A percentile compares a stretch with the other conserved stretches of the same genome.
phyloP scores from a whole-genome alignment of 2,113 vertebrate genomes.

The Thamnophis sirtalis region DNA sequence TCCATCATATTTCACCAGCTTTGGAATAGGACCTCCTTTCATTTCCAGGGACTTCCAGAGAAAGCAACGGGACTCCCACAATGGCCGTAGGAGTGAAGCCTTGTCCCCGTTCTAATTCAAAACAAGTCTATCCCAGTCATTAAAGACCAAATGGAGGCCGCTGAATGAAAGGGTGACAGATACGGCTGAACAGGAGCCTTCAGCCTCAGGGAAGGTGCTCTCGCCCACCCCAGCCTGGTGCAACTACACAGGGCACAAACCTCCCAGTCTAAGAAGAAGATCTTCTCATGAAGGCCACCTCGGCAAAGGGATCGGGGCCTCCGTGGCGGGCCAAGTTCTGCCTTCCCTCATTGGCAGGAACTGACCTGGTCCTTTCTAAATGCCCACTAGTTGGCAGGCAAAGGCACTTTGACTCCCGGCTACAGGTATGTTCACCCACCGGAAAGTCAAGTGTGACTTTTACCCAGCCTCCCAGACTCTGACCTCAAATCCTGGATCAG shows the following conservation, averaged over 20 bases:
- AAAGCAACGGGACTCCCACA: not conserved
- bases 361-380: not conserved
- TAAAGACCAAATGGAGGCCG: not conserved
- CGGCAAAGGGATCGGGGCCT: not conserved
- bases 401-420: not conserved
- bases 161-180: not conserved
- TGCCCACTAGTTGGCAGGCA: not conserved
- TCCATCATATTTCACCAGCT: too few relatives aligned
- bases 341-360: not conserved
- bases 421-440: not conserved
- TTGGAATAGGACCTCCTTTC: too few relatives aligned
- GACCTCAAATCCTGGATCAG: not conserved
- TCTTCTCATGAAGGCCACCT: not conserved
- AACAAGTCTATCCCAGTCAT: not conserved
- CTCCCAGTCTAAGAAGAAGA: not conserved
- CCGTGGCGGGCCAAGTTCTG: not conserved
- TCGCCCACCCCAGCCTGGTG: not conserved
- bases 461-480: not conserved
- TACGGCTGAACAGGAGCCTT: not conserved
- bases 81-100: not conserved
- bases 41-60: not conserved
- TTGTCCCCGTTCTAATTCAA: not conserved
- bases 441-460: not conserved
- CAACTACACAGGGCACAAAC: not conserved
- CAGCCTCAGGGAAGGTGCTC: not conserved